These are phyloP conservation scores for Nysson spinosus DNA, from an alignment of 2,888 invertebrate species.

Conservation along the genomic window DNA sequence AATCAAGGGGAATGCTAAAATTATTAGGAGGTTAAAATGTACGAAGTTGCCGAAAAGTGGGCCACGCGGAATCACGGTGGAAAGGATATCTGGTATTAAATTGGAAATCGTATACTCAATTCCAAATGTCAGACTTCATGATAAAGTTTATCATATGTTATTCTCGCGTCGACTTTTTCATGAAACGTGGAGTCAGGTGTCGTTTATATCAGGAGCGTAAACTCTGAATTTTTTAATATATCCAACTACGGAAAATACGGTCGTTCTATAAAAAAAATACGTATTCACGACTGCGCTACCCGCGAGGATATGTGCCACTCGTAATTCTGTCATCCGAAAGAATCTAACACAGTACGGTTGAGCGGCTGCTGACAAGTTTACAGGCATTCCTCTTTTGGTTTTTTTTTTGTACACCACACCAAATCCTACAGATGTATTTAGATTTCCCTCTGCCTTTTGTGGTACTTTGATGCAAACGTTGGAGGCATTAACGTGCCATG, in stretches of 20 bases:
- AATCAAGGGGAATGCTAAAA: no score
- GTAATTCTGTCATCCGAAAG: constrained; percentile 20
- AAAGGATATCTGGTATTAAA: no score
- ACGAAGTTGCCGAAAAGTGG: no score
- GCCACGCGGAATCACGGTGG: no score
- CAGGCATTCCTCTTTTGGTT: background rate
- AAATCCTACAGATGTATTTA: background rate
- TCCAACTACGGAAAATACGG: constrained; percentile 4
- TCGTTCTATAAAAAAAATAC: constrained; percentile 21
- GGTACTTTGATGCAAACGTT: no score
- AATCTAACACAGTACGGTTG: constrained; percentile 12
- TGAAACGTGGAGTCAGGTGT: background rate
- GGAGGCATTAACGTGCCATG: no score
- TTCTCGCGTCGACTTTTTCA: no score
- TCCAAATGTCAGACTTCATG: no score
- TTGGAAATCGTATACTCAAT: no score
- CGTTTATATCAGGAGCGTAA: constrained; percentile 20
- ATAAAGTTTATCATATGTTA: no score
- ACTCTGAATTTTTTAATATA: constrained; percentile 25
- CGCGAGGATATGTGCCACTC: constrained; percentile 16
- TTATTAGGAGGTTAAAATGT: no score
- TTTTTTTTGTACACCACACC: background rate
- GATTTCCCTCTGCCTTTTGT: no score
- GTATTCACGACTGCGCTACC: constrained; percentile 14
- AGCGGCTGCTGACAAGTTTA: constrained; percentile 17